Evolutionary conservation across 1,140 invertebrate genomes (phyloP), one percentile per base, ranked within the genome.

Genomic region (Leptinotarsa texana): DNA sequence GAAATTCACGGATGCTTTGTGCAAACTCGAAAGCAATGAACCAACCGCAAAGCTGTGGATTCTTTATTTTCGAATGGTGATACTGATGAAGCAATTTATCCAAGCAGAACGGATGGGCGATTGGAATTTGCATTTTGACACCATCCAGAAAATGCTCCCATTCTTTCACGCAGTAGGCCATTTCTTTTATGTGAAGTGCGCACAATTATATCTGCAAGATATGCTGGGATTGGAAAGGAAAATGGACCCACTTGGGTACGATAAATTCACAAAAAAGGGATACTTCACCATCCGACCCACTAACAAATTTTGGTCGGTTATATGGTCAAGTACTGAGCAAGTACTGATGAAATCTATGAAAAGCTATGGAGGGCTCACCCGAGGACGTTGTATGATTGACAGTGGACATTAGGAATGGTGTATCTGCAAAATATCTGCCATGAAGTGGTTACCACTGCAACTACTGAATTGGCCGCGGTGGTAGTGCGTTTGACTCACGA

Each of bases 131-230:
- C 84, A 86, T 74, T 72, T 84, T 8, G n/a, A 75, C 22, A 69
- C 72, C 68, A 69, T 86, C 1, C 27, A 82, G 57, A 74, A 81
- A 71, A 87, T 87, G 83, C 74, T 87, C 11, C 85, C 84, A 4
- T 85, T 80, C 71, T 86, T 87, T 76, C 82, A 86, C 74, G 82
- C 85, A 1, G 65, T 79, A 74, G 86, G 87, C 13, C 87, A 88
- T 77, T 85, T 84, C 74, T 71, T 83, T 22, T 87, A 87, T 79
- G 83, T 85, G 5, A 88, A 88, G 83, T 86, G 84, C 68, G 78
- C 78, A 47, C 82, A 84, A 49, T 66, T 87, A 24, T 88, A 87
- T 79, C 72, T 88, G 13, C 84, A 87, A 82, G 76, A 86, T 79
- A 87, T 85, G 85, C 0, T 65, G 68, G 81, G 68, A 77, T 75